Percentiles rank a stretch among this genome's conserved stretches.
phyloP scores from a whole-genome alignment of 2,113 vertebrate species.

The Phylloscopus trochilus region DNA sequence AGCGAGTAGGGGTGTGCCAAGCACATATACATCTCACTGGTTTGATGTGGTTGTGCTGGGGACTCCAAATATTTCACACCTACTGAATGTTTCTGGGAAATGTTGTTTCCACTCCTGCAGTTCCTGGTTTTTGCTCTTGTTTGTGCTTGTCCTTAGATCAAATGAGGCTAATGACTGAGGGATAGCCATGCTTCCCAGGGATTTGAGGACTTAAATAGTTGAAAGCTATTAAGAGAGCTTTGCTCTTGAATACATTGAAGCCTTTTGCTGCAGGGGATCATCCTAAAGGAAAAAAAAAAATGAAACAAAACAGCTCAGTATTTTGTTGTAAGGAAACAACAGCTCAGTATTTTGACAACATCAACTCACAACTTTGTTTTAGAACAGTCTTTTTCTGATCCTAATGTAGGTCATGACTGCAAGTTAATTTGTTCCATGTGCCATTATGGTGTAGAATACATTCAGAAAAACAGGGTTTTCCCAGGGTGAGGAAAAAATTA shows the following conservation, averaged over 20 bases:
- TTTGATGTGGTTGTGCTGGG: conserved; percentile 21
- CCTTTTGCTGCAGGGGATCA: conserved; percentile 12
- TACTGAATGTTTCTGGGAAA: conserved; percentile 39
- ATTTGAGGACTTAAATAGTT: not conserved
- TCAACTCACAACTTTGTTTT: conserved; percentile 22
- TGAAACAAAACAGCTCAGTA: not conserved
- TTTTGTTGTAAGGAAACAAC: conserved; percentile 39
- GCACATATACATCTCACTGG: not conserved
- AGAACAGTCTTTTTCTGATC: conserved; percentile 23
- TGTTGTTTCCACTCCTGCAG: not conserved
- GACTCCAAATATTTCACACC: conserved; percentile 18
- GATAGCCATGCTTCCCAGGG: conserved; percentile 3
- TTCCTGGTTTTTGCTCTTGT: conserved; percentile 6
- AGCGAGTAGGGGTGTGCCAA: not conserved
- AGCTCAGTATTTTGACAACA: conserved; percentile 38
- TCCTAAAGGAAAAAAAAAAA: not conserved
- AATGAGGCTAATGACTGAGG: conserved; percentile 31
- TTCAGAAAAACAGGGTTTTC: conserved; percentile 13
- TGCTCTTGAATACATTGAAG: not conserved
- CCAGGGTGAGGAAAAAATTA: conserved; percentile 15
- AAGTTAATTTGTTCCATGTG: conserved; percentile 61
- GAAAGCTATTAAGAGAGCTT: conserved; percentile 1
- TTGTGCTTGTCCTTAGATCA: conserved; percentile 42
- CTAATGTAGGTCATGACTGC: conserved; percentile 41
- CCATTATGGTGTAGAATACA: conserved; percentile 3